Evolutionary conservation across 2,113 vertebrate species (phyloP).

Genomic region (Tichodroma muraria): DNA sequence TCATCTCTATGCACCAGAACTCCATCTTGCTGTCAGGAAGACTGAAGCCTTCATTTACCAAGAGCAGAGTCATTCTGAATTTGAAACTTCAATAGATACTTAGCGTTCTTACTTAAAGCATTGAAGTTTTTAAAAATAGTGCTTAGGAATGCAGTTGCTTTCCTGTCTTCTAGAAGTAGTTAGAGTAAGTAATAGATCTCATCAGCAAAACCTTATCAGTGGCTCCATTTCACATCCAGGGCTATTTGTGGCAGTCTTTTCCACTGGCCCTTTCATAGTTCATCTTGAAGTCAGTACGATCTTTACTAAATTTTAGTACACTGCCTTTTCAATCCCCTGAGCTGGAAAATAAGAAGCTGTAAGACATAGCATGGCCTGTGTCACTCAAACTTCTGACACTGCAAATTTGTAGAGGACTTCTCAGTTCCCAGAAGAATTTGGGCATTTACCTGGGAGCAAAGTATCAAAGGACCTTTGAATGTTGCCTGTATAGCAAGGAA

Average conservation of each 20-base stretch:
- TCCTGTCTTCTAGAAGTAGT: neutral
- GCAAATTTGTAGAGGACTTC: neutral
- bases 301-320: neutral
- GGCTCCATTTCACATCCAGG: neutral
- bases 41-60: neutral
- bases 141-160: neutral
- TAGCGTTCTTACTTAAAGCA: neutral
- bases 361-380: neutral
- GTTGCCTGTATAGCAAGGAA: neutral
- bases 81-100: neutral
- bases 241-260: neutral
- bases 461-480: neutral
- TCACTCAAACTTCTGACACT: neutral
- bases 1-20: neutral
- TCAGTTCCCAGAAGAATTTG: neutral
- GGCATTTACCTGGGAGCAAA: neutral
- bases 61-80: neutral
- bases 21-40: conserved; percentile 17
- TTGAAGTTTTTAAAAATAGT: neutral
- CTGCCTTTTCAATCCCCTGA: neutral
- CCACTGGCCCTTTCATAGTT: neutral
- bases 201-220: neutral
- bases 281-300: neutral
- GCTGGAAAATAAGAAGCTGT: neutral
- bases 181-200: neutral